Conservation (phyloP, 2,113 vertebrate genomes). For the Polypterus senegalus region DNA sequence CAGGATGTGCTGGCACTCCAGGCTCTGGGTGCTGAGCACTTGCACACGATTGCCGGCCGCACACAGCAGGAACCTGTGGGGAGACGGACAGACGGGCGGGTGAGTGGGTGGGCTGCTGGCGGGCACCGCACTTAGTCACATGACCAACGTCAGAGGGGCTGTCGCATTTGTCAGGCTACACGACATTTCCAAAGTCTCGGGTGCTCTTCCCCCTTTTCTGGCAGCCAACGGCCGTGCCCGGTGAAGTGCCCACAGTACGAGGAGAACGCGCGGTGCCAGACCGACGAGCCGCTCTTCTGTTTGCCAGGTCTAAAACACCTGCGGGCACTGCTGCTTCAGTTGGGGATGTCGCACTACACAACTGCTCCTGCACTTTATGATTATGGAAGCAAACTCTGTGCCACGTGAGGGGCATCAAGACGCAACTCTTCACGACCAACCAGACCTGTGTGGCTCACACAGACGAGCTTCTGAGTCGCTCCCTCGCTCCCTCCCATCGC, state of each 20-base stretch:
- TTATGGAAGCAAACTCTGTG: no score
- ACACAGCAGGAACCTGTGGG: conserved; percentile 67
- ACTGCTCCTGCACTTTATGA: no score
- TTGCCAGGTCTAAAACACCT: no score
- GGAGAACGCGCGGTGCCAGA: background rate
- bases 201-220: no score
- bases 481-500: accelerated
- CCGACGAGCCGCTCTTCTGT: accelerated
- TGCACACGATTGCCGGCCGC: conserved; percentile 74
- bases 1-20: conserved; percentile 69
- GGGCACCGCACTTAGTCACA: no score
- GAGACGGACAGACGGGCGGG: no score
- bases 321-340: accelerated
- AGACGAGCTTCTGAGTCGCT: background rate
- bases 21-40: conserved; percentile 72
- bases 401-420: background rate
- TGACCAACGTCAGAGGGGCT: no score
- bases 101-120: no score
- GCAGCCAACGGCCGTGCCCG: no score
- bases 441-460: background rate
- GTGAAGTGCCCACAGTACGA: no score
- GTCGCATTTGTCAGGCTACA: no score
- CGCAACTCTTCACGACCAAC: background rate
- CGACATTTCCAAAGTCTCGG: no score
- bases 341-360: accelerated